Evolutionary conservation across 2,113 vertebrate genomes (phyloP).

Genomic region (Brachypodius melanocephalos): DNA sequence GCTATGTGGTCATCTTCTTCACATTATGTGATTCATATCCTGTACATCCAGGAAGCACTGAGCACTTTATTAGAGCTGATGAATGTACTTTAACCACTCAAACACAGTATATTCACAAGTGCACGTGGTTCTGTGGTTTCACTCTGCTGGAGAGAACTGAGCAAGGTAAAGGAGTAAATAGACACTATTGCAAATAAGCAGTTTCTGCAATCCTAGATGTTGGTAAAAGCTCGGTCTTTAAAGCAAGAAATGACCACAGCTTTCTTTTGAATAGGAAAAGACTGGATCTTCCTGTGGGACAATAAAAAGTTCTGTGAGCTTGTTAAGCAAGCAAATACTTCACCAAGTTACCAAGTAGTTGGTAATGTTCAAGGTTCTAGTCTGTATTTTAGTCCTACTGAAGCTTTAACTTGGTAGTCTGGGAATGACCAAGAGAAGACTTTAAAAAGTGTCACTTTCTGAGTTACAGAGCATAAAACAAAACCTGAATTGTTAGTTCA

Average conservation of each 20-base stretch:
- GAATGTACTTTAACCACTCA: neutral
- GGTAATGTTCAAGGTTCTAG: neutral
- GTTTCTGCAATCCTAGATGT: neutral
- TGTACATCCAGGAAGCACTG: constrained; percentile 22
- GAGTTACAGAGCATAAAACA: neutral
- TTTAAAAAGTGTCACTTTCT: neutral
- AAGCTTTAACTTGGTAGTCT: neutral
- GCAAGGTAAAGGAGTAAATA: neutral
- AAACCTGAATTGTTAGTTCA: neutral
- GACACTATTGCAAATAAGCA: neutral
- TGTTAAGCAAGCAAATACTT: neutral
- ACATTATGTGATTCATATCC: constrained; percentile 44
- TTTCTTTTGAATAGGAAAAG: neutral
- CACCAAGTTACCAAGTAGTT: neutral
- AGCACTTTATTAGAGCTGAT: constrained; percentile 16
- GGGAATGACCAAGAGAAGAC: neutral
- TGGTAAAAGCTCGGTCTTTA: neutral
- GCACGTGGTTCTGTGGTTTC: neutral
- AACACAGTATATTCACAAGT: neutral
- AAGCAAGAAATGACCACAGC: neutral
- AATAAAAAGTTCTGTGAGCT: neutral
- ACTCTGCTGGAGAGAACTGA: neutral
- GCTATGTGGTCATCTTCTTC: constrained; percentile 41
- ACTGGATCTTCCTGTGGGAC: neutral
- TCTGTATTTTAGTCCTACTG: neutral